phyloP scores from a whole-genome alignment of 2,888 invertebrate species.

The Cryptocephalus primarius region DNA sequence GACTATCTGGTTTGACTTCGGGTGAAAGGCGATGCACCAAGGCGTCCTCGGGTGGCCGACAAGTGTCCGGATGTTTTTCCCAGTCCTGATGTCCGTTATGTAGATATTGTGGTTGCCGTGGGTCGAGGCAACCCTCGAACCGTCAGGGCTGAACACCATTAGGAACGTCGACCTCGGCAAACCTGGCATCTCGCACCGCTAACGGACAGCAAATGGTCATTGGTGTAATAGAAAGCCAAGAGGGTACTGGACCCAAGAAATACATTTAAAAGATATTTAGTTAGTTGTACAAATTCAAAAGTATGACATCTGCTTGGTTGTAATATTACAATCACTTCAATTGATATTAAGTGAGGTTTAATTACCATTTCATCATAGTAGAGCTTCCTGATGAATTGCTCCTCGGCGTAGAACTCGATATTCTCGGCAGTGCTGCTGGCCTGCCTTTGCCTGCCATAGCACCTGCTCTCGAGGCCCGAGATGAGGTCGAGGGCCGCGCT shows the following conservation, averaged over 20 bases:
- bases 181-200: slow-evolving; percentile 57
- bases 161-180: slow-evolving; percentile 71
- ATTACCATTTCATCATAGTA: slow-evolving; percentile 23
- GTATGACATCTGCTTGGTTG: too few relatives aligned
- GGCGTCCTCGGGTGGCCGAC: slow-evolving; percentile 80
- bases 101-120: slow-evolving; percentile 86
- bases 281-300: neutral
- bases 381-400: slow-evolving; percentile 22
- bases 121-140: slow-evolving; percentile 73
- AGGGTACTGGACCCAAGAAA: neutral
- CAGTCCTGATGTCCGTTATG: slow-evolving; percentile 68
- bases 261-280: neutral
- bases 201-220: slow-evolving; percentile 4
- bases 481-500: slow-evolving; percentile 18
- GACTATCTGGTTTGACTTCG: slow-evolving; percentile 68
- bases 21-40: slow-evolving; percentile 86
- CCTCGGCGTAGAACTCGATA: slow-evolving; percentile 24
- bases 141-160: slow-evolving; percentile 82
- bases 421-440: slow-evolving; percentile 17
- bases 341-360: neutral
- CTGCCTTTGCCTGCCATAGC: slow-evolving; percentile 15
- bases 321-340: too few relatives aligned
- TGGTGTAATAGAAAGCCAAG: neutral
- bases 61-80: slow-evolving; percentile 65
- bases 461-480: slow-evolving; percentile 22